Evolutionary conservation across 1,140 invertebrate species (phyloP).

Genomic region (Papilio xuthus): DNA sequence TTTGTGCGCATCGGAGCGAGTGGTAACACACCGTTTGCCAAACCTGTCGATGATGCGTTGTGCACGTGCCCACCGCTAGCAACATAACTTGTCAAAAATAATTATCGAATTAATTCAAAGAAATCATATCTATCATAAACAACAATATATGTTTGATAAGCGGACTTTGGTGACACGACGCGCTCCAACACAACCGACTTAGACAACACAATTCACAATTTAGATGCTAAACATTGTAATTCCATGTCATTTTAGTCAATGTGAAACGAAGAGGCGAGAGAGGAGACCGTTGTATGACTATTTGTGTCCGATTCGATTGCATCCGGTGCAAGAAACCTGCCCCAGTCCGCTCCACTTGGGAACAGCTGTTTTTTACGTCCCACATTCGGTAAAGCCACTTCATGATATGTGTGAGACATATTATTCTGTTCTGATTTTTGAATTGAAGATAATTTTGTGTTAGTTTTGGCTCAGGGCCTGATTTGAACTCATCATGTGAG

Average conservation of each 20-base stretch:
- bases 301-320: not conserved
- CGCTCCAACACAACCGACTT: too few species aligned
- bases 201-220: too few species aligned
- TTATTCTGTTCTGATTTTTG: not conserved
- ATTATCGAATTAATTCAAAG: not conserved
- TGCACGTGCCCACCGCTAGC: not conserved
- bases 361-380: conserved; percentile 1
- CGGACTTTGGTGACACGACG: not conserved
- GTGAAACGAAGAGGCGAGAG: too few species aligned
- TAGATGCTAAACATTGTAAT: not conserved
- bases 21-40: not conserved
- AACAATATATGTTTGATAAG: not conserved
- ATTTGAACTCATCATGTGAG: not conserved
- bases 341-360: not conserved
- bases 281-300: not conserved
- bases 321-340: not conserved
- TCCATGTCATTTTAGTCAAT: not conserved
- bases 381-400: not conserved
- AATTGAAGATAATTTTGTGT: not conserved
- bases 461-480: not conserved
- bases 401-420: not conserved
- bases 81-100: not conserved
- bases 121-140: not conserved
- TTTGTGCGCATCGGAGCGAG: not conserved
- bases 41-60: not conserved